Percentiles rank a stretch among this genome's conserved stretches.
These are phyloP conservation scores for Trichogramma dendrolimi DNA, from an alignment of 2,888 invertebrate species.

Conservation along the genomic window DNA sequence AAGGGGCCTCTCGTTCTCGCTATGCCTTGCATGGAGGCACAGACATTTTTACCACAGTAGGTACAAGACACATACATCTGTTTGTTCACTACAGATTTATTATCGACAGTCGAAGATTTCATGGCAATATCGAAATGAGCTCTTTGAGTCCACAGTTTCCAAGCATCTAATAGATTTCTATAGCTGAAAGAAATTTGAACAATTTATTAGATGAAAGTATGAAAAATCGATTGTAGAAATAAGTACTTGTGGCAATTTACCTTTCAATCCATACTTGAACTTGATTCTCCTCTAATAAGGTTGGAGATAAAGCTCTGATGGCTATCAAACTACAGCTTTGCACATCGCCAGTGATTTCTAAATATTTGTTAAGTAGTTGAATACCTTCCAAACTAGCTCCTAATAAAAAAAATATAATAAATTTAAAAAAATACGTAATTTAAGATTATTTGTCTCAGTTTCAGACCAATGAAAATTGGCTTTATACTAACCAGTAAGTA, in stretches of 20 bases:
- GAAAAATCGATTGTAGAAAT: not conserved
- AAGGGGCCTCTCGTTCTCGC: constrained; percentile 59
- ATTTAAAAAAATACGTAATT: constrained; percentile 5
- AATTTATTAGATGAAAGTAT: constrained; percentile 9
- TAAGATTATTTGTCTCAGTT: constrained; percentile 1
- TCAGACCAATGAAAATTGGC: not conserved
- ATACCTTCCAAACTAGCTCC: constrained; percentile 73
- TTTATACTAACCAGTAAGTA: constrained; percentile 66
- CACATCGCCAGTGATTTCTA: constrained; percentile 84
- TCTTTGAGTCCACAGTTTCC: constrained; percentile 87
- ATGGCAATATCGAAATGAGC: constrained; percentile 84
- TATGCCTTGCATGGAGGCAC: constrained; percentile 69
- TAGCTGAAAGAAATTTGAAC: constrained; percentile 60
- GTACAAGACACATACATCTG: constrained; percentile 84
- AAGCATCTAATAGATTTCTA: constrained; percentile 77
- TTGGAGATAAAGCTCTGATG: constrained; percentile 71
- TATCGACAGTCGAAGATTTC: constrained; percentile 59
- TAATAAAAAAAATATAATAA: constrained; percentile 36
- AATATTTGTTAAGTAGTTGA: constrained; percentile 77
- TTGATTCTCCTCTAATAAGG: constrained; percentile 61
- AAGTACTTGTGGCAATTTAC: constrained; percentile 44
- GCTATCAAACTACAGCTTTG: constrained; percentile 83
- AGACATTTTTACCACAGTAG: constrained; percentile 91
- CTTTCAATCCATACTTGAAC: constrained; percentile 69
- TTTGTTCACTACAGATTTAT: constrained; percentile 53